A percentile compares a stretch with the other conserved stretches of the same genome.
Conservation (phyloP, 2,113 vertebrate species). For the Macaca fascicularis region DNA sequence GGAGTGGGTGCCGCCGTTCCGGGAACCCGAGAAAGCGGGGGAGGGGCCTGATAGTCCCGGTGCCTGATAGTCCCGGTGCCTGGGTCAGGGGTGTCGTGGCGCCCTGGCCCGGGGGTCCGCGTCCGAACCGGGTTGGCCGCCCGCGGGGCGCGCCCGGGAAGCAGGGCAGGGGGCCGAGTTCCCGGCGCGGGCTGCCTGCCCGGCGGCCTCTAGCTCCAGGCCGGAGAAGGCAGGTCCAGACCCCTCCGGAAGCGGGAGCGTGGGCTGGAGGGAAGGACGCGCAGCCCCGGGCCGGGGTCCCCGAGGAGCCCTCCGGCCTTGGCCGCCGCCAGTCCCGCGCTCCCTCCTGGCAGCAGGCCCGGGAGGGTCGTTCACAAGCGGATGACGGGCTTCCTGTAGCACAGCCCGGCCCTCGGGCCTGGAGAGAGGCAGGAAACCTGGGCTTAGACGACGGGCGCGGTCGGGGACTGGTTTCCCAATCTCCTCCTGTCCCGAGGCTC, state of each 20-base stretch:
- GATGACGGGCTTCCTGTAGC: background rate
- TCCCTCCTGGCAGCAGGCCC: background rate
- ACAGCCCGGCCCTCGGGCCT: background rate
- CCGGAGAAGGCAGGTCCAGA: background rate
- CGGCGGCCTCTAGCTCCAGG: background rate
- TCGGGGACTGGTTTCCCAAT: background rate
- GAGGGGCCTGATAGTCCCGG: background rate
- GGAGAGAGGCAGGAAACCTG: background rate
- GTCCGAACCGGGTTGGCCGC: no score
- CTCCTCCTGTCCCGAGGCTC: background rate
- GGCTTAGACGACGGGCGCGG: background rate
- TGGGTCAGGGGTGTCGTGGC: no score
- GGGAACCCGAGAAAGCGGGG: background rate
- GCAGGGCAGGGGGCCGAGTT: background rate
- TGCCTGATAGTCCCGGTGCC: no score
- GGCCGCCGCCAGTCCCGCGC: background rate
- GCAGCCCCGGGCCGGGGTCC: background rate
- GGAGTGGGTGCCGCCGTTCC: background rate
- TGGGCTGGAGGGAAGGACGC: slow-evolving; percentile 47
- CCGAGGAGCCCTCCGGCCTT: background rate
- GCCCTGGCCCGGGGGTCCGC: no score
- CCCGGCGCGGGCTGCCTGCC: background rate
- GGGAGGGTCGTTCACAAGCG: background rate
- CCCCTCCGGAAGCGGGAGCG: slow-evolving; percentile 22
- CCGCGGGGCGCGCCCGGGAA: background rate